Evolutionary conservation across 1,140 invertebrate genomes (phyloP), one percentile per base, ranked within the genome.

Genomic region (Formica selysi): DNA sequence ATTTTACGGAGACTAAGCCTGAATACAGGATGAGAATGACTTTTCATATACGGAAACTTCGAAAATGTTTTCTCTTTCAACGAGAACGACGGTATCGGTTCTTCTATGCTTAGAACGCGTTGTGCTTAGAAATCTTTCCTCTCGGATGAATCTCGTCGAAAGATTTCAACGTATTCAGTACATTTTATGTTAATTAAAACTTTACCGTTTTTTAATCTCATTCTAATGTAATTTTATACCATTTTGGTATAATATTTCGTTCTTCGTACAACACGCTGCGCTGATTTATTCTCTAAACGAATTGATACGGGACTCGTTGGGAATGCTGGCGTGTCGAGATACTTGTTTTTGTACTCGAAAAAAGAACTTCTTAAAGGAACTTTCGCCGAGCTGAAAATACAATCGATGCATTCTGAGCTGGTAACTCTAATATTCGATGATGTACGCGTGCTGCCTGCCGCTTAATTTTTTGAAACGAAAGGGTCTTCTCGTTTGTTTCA

Each of bases 1-100:
- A 90, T 84, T 79, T 90, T 74, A 71, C 86, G 73, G 67, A 81
- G 67, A 81, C 38, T 83, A 83, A 83, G 71, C 71, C 70, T 83
- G 79, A 71, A 7, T 70, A 54, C 16, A 61, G n/a, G 22, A 26
- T 16, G 67, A 44, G 32, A 48, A 32, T 70, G 67, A 71, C 38
- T 59, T 73, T 83, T 83, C 79, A 83, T 83, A 74, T 29, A 41
- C 16, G 16, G 19, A 51, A 73, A 61, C 62, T 74, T 73, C 41
- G 61, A 81, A 48, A 32, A 59, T 59, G 61, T 32, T 44, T 71
- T 59, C 8, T 13, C 41, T 29, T 29, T 62, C 26, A 64, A 13
- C 44, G 26, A 41, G 38, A 41, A 61, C 29, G 38, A 57, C 32
- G n/a, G 22, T 44, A 59, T 61, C 68, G 61, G 68, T 83, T 38